A percentile compares a stretch with the other conserved stretches of the same genome.
Conservation (phyloP, 2,113 vertebrate species). For the Malurus melanocephalus region DNA sequence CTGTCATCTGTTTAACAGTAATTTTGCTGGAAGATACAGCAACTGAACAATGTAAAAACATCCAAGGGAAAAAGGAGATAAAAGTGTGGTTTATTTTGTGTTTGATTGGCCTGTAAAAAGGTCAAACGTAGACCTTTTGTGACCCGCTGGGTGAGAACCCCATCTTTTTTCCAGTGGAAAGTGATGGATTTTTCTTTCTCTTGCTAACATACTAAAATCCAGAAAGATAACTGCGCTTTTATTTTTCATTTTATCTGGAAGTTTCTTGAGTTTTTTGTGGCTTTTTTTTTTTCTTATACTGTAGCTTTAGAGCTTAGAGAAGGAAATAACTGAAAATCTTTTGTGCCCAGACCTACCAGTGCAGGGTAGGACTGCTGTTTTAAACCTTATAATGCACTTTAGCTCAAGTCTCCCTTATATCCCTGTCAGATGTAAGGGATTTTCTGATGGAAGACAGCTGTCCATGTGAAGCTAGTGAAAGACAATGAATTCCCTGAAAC, state of each 20-base stretch:
- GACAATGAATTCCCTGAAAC: neutral
- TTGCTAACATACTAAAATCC: neutral
- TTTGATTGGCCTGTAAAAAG: neutral
- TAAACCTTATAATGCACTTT: neutral
- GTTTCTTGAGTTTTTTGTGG: neutral
- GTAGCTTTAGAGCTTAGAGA: neutral
- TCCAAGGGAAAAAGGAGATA: neutral
- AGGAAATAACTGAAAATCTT: neutral
- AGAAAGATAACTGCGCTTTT: neutral
- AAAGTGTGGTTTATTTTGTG: neutral
- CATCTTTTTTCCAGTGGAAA: neutral
- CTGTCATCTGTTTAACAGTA: slow-evolving; percentile 52
- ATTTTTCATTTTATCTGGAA: neutral
- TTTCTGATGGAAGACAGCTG: neutral
- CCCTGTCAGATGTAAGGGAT: neutral
- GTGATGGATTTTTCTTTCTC: neutral
- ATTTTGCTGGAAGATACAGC: slow-evolving; percentile 56
- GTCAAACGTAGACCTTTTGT: neutral
- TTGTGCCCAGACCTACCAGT: neutral
- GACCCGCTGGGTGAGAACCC: neutral
- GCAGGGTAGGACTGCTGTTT: neutral
- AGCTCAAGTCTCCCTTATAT: neutral
- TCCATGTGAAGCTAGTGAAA: neutral
- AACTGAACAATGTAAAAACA: neutral
- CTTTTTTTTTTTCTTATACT: neutral